These are phyloP conservation scores for Etheostoma spectabile DNA, from an alignment of 2,113 vertebrate species.

Conservation along the genomic window DNA sequence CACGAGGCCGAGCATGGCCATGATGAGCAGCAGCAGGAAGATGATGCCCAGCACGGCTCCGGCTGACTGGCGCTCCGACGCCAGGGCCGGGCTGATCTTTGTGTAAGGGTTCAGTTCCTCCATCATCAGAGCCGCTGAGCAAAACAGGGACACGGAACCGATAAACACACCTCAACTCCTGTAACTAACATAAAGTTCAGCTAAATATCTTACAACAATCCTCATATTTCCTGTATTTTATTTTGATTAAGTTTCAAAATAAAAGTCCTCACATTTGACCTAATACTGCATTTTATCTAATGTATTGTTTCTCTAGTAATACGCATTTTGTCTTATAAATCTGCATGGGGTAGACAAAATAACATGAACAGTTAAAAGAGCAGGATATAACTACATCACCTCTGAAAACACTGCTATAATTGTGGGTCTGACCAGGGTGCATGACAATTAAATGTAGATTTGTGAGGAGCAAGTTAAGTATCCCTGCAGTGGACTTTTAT, in stretches of 20 bases:
- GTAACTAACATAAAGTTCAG: neutral
- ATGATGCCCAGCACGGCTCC: slow-evolving; percentile 91
- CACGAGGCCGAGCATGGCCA: slow-evolving; percentile 89
- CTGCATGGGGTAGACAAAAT: no score
- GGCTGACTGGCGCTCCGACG: slow-evolving; percentile 90
- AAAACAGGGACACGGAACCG: neutral
- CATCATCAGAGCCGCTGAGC: slow-evolving; percentile 93
- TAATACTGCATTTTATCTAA: no score
- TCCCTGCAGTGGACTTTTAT: no score
- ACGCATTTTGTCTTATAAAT: no score
- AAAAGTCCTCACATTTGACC: no score
- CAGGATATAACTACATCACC: no score
- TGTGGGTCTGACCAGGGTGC: neutral
- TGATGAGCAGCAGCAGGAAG: slow-evolving; percentile 91
- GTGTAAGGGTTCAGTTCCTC: slow-evolving; percentile 96
- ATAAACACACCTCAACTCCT: neutral
- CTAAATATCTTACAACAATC: neutral
- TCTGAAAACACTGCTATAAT: neutral
- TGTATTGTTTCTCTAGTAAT: no score
- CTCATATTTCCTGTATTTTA: neutral
- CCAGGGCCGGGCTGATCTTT: slow-evolving; percentile 94
- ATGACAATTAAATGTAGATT: neutral
- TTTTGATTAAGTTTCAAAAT: no score
- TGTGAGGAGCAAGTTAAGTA: no score
- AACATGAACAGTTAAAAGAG: no score